Base-by-base conservation (phyloP, 2,888 invertebrate species). In the Epistrophe grossulariae region DNA sequence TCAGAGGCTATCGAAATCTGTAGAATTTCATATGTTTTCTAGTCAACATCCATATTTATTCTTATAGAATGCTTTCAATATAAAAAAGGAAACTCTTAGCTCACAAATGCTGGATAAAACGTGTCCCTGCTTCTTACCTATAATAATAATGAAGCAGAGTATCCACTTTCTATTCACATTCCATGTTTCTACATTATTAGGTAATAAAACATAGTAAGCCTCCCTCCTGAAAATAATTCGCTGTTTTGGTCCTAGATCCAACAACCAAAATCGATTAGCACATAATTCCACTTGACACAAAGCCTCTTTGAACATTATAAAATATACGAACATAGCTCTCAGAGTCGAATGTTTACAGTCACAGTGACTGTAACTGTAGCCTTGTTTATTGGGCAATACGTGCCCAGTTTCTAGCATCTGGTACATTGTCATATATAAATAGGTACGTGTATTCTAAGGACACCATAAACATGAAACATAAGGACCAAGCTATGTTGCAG, bases 201-300 rank as follows among this genome's bases (percentile, higher is more conserved):
- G 50, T 57, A 66, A 82, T 82, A 77, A 82, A 82, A 82, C 72
- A 77, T 28, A 28, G 52, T 70, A 62, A 70, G 60, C 45, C 68
- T 55, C 28, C 62, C n/a, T 1, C 62, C n/a, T 1, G 5, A 68
- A 68, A 45, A 60, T 52, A 59, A 15, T 43, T 35, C 31, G 48
- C 57, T 64, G 31, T 4, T 31, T 45, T 48, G 70, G 52, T 9
- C 19, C 15, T 19, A 35, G 10, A 48, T 13, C 62, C 62, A 66
- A 68, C 15, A 15, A 78, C 79, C 82, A 64, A 79, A 82, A 82
- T 87, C 85, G 82, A 87, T 87, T 82, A 87, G 82, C 85, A 87
- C 85, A 87, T 87, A 87, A 87, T 87, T 82, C 85, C 82, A 87
- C 85, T 87, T 59, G 79, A 87, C 74, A 76, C 85, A 87, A 79